Evolutionary conservation across 2,797 vertebrate species (phyloP), one percentile per base, ranked within the genome.

Genomic region (Clarias pachynema): DNA sequence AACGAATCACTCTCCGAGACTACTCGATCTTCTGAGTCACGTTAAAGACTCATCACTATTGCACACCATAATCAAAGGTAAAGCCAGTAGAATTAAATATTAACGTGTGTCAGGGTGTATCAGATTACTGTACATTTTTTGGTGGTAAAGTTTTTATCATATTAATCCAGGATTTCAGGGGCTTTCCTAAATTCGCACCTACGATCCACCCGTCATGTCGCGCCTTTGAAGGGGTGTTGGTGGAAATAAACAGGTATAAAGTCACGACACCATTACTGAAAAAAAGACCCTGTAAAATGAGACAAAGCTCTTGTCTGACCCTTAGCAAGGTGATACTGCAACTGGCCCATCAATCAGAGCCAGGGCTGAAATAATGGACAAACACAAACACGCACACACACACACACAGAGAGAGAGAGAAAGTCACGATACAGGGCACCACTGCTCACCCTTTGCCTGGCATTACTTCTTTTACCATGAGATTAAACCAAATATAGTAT

Each of bases 341-440:
- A 60, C 69, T 16, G 56, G 70, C 59, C 83, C 85, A 89, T 89
- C 85, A 88, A 80, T 89, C 89, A 86, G 53, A 62, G 85, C 26
- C 37, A 81, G 31, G 20, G 37, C 37, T 68, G 81, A 82, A 66
- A 84, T 86, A 78, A 89, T 80, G 82, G 53, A 87, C 80, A 89
- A 74, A 82, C 73, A 63, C 15, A 12, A 7, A 12, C 24, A 24
- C 22, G 81, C 53, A 31, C 74, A 83, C 62, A 37, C 70, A 40
- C 37, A 40, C 0, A 40, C 22, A 44, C 0, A 72, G 22, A 70
- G 4, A 37, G 34, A 70, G 4, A 72, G 69, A 56, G 0, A 74
- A 24, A 53, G 3, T 26, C 4, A 26, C 0, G 20, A 44, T 53
- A 73, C 22, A 0, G 40, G n/a, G 65, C 65, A 31, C 6, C 15